Percentiles rank a stretch among this genome's conserved stretches.
Conservation (phyloP, 2,113 vertebrate species). For the Cyprinodon brontotheroides region DNA sequence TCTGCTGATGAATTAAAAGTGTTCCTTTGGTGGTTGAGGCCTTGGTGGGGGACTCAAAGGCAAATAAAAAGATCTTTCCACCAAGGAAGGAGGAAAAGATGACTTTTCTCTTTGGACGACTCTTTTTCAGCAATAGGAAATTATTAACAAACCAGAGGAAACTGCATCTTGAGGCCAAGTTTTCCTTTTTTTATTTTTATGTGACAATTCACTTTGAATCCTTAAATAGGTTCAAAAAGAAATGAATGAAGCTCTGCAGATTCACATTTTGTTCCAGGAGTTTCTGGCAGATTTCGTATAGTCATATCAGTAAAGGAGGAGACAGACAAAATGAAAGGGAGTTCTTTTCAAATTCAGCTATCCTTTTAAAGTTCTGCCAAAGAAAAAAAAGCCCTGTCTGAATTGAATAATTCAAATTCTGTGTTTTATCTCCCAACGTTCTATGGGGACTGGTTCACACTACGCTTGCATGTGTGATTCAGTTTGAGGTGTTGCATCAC, state of each 20-base stretch:
- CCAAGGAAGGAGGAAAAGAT: conserved; percentile 28
- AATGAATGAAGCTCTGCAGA: conserved; percentile 20
- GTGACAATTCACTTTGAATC: conserved; percentile 29
- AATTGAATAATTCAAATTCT: conserved; percentile 55
- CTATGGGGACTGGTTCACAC: conserved; percentile 43
- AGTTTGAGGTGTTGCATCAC: conserved; percentile 59
- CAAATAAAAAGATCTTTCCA: conserved; percentile 26
- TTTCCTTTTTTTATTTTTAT: neutral
- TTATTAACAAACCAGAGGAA: conserved; percentile 27
- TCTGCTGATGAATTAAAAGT: conserved; percentile 66
- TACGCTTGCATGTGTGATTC: conserved; percentile 54
- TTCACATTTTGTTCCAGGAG: conserved; percentile 30
- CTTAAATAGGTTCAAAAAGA: conserved; percentile 13
- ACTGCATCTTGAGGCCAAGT: conserved; percentile 37
- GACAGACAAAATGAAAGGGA: conserved; percentile 27
- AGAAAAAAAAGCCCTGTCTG: conserved; percentile 41
- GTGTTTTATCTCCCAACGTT: conserved; percentile 49
- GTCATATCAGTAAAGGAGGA: conserved; percentile 32
- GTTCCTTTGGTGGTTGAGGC: conserved; percentile 60
- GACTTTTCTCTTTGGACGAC: conserved; percentile 4
- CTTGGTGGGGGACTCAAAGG: conserved; percentile 54
- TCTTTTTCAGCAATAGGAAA: conserved; percentile 26
- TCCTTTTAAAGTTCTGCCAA: conserved; percentile 25
- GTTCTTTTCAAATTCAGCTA: conserved; percentile 32
- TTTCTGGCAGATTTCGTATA: conserved; percentile 39